Conservation (phyloP, 2,888 invertebrate species). For the Molanna angustata region DNA sequence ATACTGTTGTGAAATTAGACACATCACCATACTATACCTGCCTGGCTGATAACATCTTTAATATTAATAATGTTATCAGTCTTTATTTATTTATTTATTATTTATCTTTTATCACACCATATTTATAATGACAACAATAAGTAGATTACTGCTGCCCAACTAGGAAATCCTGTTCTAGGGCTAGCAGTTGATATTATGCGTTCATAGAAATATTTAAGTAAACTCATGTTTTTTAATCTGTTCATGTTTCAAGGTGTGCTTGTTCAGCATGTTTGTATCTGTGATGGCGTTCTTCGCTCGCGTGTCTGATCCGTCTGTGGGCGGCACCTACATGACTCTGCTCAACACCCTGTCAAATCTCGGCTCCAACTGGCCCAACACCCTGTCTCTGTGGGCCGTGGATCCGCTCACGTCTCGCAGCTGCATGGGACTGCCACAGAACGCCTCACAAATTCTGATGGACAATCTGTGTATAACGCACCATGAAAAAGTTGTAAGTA, state of each 20-base stretch:
- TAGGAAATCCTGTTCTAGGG: too few relatives aligned
- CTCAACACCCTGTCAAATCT: conserved; percentile 94
- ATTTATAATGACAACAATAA: too few relatives aligned
- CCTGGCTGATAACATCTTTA: too few relatives aligned
- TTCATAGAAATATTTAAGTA: too few relatives aligned
- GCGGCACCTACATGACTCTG: conserved; percentile 99
- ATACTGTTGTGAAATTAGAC: too few relatives aligned
- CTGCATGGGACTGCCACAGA: conserved; percentile 49
- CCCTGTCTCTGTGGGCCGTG: conserved; percentile 86
- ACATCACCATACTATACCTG: too few relatives aligned
- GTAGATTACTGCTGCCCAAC: too few relatives aligned
- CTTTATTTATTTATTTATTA: too few relatives aligned
- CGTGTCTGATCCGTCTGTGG: conserved; percentile 93
- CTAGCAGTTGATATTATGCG: too few relatives aligned
- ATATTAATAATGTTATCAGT: too few relatives aligned
- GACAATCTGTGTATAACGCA: conserved; percentile 64
- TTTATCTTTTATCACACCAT: too few relatives aligned
- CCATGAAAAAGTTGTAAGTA: conserved; percentile 62
- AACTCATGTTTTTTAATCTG: neutral
- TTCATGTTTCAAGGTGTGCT: conserved; percentile 66
- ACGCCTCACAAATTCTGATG: conserved; percentile 42
- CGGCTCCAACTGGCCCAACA: conserved; percentile 98
- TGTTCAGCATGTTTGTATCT: conserved; percentile 96
- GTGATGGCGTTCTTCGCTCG: conserved; percentile 98
- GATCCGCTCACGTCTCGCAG: conserved; percentile 81